Base-by-base conservation (phyloP, 2,888 invertebrate species). In the Tiliacea citrago region DNA sequence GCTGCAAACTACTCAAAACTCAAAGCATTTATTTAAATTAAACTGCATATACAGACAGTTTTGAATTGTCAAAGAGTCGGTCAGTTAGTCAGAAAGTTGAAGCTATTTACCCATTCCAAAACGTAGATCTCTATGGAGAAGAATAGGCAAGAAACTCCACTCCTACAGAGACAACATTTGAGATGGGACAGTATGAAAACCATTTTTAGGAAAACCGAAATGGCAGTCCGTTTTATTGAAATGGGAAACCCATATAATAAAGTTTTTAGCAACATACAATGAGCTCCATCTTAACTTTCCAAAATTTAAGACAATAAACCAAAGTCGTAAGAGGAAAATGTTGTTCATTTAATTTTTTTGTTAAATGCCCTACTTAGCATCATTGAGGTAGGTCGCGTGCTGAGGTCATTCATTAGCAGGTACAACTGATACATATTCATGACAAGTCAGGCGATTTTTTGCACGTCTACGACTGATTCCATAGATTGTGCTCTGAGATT, bases 371-470 rank as follows among this genome's bases (percentile, higher is more conserved):
- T 60, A 47, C 53, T 60, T 49, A 49, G 16, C 51, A 51, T 49
- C 53, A 58, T 70, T 77, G 82, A 49, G 77, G 62, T 79, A 79
- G 82, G 79, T 79, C 77, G 67, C 82, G 82, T 69, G 66, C 39
- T 67, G 18, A 53, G 68, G 49, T 61, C 71, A 72, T 82, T 61
- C 71, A 72, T 82, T 80, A 82, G 67, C 53, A 42, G 66, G 57
- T 12, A 51, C 62, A 76, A 53, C 60, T 61, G 18, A 68, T 82
- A 51, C 61, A 79, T 81, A 81, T 81, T 79, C 63, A 79, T 65
- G 58, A 68, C 6, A 29, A 42, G 39, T 58, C n/a, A 18, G 13
- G 13, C 8, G 29, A 53, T n/a, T 70, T 79, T 81, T 81, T 79
- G 47, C 66, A 1, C 57, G 55, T 65, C 60, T 68, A 63, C 35